Evolutionary conservation across 2,888 invertebrate genomes (phyloP).

Genomic region (Adelognathus sp.): DNA sequence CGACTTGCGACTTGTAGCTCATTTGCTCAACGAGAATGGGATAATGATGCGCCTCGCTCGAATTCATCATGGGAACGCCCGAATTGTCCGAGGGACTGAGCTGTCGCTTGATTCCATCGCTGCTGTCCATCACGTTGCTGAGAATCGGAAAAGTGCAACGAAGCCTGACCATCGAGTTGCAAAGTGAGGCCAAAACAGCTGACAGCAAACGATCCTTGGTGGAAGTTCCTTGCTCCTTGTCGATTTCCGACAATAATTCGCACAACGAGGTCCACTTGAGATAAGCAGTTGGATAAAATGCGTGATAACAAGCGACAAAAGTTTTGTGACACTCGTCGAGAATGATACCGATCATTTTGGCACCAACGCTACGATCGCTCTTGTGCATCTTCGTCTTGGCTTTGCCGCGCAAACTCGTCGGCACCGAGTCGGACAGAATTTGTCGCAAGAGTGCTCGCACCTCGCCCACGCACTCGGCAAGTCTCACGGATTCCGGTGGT

Average conservation of each 20-base stretch:
- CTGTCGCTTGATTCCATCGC: slow-evolving; percentile 82
- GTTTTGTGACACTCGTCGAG: slow-evolving; percentile 95
- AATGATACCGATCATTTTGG: slow-evolving; percentile 87
- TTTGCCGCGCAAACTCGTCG: slow-evolving; percentile 78
- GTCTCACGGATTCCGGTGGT: slow-evolving; percentile 87
- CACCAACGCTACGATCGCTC: slow-evolving; percentile 65
- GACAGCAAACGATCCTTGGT: slow-evolving; percentile 86
- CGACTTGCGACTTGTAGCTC: slow-evolving; percentile 85
- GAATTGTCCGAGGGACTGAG: slow-evolving; percentile 88
- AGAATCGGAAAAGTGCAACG: slow-evolving; percentile 89
- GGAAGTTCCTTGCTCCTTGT: slow-evolving; percentile 82
- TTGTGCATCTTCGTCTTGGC: slow-evolving; percentile 72
- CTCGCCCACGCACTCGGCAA: slow-evolving; percentile 94
- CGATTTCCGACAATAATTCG: slow-evolving; percentile 88
- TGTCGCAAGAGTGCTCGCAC: slow-evolving; percentile 90
- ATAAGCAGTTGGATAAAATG: slow-evolving; percentile 96
- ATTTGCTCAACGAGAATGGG: slow-evolving; percentile 91
- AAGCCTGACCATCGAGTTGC: slow-evolving; percentile 89
- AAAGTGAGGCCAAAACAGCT: slow-evolving; percentile 92
- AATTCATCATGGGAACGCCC: slow-evolving; percentile 86
- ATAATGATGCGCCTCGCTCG: slow-evolving; percentile 87
- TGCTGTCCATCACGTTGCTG: slow-evolving; percentile 81
- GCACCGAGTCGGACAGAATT: slow-evolving; percentile 89
- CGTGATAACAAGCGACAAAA: slow-evolving; percentile 95
- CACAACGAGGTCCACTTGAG: slow-evolving; percentile 97